phyloP scores from a whole-genome alignment of 1,140 invertebrate species.

The Platyscapa corneri region DNA sequence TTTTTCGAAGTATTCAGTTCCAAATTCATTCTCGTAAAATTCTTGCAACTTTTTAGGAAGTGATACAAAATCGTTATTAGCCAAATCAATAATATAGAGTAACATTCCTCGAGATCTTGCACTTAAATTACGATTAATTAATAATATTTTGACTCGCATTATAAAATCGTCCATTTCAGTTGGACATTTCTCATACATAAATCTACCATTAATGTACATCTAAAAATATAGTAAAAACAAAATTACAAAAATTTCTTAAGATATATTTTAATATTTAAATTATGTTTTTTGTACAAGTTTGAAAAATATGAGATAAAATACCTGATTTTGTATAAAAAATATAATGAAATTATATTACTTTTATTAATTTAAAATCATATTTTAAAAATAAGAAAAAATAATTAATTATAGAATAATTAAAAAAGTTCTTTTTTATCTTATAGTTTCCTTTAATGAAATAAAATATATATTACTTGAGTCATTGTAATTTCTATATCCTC shows the following conservation, averaged over 20 bases:
- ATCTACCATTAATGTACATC: constrained; percentile 52
- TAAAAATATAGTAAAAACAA: constrained; percentile 27
- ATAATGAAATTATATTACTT: too few relatives aligned
- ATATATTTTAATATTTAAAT: too few relatives aligned
- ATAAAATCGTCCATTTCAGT: constrained; percentile 46
- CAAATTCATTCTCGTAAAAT: constrained; percentile 49
- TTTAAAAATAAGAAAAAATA: too few relatives aligned
- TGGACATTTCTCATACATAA: constrained; percentile 36
- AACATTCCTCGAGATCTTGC: constrained; percentile 52
- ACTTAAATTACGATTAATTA: constrained; percentile 55
- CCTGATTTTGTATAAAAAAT: too few relatives aligned
- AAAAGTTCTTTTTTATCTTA: too few relatives aligned
- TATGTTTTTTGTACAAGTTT: too few relatives aligned
- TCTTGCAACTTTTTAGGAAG: constrained; percentile 47
- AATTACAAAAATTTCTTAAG: too few relatives aligned
- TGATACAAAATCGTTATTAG: constrained; percentile 43
- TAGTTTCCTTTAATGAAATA: background rate
- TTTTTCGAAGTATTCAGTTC: constrained; percentile 15
- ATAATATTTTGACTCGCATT: constrained; percentile 39
- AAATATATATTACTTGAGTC: constrained; percentile 35
- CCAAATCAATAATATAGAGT: constrained; percentile 51
- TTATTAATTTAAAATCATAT: too few relatives aligned
- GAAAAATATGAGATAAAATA: too few relatives aligned
- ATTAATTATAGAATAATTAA: too few relatives aligned
- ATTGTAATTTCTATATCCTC: constrained; percentile 54